Percentiles rank a stretch among this genome's conserved stretches.
Conservation (phyloP, 2,888 invertebrate species). For the Doris montereyensis region DNA sequence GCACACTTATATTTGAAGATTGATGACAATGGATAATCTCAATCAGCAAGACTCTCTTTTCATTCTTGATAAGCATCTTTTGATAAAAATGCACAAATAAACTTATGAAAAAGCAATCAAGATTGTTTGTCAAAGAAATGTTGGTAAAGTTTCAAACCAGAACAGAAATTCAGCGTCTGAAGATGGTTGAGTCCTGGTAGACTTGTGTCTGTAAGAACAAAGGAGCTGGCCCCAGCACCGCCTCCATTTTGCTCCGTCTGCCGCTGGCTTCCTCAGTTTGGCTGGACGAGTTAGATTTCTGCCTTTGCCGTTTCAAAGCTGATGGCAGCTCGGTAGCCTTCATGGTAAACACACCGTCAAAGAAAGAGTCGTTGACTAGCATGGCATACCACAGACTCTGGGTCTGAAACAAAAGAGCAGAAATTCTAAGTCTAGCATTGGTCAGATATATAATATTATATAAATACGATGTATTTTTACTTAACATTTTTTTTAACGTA, state of each 20-base stretch:
- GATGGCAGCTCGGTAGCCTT: constrained; percentile 26
- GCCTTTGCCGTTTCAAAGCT: neutral
- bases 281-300: neutral
- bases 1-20: no score
- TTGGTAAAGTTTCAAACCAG: constrained; percentile 9
- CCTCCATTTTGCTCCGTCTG: constrained; percentile 52
- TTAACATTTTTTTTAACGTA: no score
- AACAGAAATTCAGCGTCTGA: constrained; percentile 31
- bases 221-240: constrained; percentile 55
- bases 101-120: no score
- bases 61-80: no score
- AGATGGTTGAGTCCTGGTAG: constrained; percentile 29
- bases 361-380: constrained; percentile 41
- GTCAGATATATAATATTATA: no score
- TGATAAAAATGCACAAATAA: no score
- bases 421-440: no score
- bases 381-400: constrained; percentile 38
- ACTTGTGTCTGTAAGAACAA: constrained; percentile 51
- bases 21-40: no score
- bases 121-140: neutral
- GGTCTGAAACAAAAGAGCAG: no score
- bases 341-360: constrained; percentile 39
- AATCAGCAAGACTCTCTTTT: no score
- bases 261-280: constrained; percentile 18
- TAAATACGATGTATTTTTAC: no score